Evolutionary conservation across 1,140 invertebrate species (phyloP).

Genomic region (Nymphalis io): DNA sequence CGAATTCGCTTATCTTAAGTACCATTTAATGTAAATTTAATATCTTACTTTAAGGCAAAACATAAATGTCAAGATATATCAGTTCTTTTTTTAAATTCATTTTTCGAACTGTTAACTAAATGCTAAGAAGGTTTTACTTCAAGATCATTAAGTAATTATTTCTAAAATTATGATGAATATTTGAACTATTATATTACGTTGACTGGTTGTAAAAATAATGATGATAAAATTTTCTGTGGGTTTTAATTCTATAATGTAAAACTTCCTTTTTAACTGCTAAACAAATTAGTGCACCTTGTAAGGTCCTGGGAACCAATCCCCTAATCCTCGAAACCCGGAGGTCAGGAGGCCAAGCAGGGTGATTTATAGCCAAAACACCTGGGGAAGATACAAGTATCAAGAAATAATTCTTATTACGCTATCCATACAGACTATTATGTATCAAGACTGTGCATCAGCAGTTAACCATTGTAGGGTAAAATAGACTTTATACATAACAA

Average conservation of each 20-base stretch:
- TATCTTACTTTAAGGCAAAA: too few relatives aligned
- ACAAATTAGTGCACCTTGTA: conserved; percentile 39
- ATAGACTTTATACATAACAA: not conserved
- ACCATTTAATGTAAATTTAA: too few relatives aligned
- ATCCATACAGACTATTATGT: conserved; percentile 10
- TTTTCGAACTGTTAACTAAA: too few relatives aligned
- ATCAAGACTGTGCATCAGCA: not conserved
- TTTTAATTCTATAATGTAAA: conserved; percentile 1
- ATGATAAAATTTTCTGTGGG: not conserved
- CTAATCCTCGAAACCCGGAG: conserved; percentile 57
- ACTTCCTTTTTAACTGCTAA: conserved; percentile 4
- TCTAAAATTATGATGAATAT: too few relatives aligned
- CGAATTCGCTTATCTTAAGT: not conserved
- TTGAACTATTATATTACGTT: too few relatives aligned
- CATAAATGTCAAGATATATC: too few relatives aligned
- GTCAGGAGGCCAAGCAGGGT: conserved; percentile 58
- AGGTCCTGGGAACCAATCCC: conserved; percentile 57
- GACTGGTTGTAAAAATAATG: too few relatives aligned
- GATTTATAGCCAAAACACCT: conserved; percentile 57
- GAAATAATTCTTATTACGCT: conserved; percentile 14
- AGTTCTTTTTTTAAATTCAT: too few relatives aligned
- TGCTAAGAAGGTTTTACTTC: too few relatives aligned
- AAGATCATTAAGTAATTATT: too few relatives aligned
- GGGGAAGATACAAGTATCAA: conserved; percentile 24
- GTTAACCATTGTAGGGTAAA: not conserved